A percentile compares a stretch with the other conserved stretches of the same genome.
Evolutionary conservation across 2,797 vertebrate genomes (phyloP).

Genomic region (Saguinus oedipus): DNA sequence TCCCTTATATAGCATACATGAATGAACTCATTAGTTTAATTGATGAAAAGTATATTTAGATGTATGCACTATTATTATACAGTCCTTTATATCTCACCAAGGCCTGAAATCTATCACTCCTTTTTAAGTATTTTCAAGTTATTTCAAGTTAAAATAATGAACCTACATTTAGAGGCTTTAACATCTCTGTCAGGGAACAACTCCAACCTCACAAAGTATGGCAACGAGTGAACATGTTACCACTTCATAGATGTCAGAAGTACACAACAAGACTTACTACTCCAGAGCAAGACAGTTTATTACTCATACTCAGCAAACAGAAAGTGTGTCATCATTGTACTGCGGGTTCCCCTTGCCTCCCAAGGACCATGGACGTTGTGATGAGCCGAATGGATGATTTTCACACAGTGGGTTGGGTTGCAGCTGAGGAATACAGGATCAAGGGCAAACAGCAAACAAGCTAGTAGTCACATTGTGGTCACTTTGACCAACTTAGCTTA

Average conservation of each 20-base stretch:
- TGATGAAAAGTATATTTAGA: neutral
- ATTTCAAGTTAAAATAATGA: neutral
- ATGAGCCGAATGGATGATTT: neutral
- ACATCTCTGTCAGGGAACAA: neutral
- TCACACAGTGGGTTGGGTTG: neutral
- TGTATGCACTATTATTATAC: neutral
- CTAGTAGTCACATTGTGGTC: neutral
- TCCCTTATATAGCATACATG: neutral
- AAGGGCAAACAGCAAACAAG: neutral
- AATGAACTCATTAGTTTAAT: neutral
- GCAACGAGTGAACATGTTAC: neutral
- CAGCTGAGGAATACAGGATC: neutral
- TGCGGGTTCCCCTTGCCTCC: neutral
- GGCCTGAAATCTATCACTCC: neutral
- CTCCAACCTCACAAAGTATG: neutral
- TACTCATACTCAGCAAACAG: neutral
- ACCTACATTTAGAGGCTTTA: neutral
- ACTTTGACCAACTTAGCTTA: neutral
- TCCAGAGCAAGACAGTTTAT: neutral
- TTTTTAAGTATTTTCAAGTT: neutral
- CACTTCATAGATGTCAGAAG: neutral
- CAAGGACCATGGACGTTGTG: neutral
- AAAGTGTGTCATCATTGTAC: neutral
- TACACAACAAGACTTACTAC: neutral
- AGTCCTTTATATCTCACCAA: neutral